Percentiles rank a stretch among this genome's conserved stretches.
Conservation (phyloP, 2,888 invertebrate genomes). For the Notodonta ziczac region DNA sequence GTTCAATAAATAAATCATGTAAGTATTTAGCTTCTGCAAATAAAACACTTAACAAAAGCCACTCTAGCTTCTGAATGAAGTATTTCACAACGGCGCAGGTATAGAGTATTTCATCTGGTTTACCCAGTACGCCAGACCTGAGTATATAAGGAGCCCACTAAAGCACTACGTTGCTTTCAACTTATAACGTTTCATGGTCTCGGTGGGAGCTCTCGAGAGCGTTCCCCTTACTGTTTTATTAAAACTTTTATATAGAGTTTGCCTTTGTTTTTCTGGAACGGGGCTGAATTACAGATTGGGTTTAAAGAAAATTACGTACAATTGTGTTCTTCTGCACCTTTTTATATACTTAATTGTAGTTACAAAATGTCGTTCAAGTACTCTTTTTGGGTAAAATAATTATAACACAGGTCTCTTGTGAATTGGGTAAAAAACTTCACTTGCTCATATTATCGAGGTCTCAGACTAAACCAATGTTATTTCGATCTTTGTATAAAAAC, state of each 20-base stretch:
- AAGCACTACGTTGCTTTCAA: slow-evolving; percentile 42
- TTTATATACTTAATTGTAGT: too few species aligned
- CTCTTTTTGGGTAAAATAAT: too few species aligned
- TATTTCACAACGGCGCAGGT: slow-evolving; percentile 19
- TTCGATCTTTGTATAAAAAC: too few species aligned
- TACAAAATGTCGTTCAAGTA: too few species aligned
- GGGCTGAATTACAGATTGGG: slow-evolving; percentile 10
- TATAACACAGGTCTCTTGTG: too few species aligned
- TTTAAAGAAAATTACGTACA: background rate
- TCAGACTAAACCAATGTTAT: too few species aligned
- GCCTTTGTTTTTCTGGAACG: slow-evolving; percentile 24
- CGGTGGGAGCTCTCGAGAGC: slow-evolving; percentile 39
- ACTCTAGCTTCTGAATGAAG: slow-evolving; percentile 21
- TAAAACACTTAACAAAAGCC: slow-evolving; percentile 14
- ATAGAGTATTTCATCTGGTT: slow-evolving; percentile 17
- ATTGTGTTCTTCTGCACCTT: too few species aligned
- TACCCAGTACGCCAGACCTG: slow-evolving; percentile 11
- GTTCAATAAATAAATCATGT: background rate
- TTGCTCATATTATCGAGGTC: too few species aligned
- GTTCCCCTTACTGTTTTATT: slow-evolving; percentile 42
- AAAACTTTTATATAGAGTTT: slow-evolving; percentile 42
- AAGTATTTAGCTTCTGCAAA: background rate
- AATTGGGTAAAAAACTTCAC: too few species aligned
- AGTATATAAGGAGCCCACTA: slow-evolving; percentile 17
- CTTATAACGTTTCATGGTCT: slow-evolving; percentile 46